Evolutionary conservation across 2,797 vertebrate genomes (phyloP).

Genomic region (Anomalospiza imberbis): DNA sequence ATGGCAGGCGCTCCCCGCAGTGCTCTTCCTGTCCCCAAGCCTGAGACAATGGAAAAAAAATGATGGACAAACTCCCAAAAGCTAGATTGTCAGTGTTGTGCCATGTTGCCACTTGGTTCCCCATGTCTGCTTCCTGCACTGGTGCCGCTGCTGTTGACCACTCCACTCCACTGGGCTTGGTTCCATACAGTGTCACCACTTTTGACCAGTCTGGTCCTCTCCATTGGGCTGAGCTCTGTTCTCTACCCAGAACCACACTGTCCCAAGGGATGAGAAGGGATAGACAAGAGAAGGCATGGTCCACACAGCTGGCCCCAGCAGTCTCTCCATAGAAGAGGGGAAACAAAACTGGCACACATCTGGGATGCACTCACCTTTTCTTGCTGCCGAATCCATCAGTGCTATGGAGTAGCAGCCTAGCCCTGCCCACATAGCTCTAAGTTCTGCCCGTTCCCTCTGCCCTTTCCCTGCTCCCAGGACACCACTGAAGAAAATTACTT

Average conservation of each 20-base stretch:
- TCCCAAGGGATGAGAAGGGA: not conserved
- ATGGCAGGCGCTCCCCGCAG: fast-evolving
- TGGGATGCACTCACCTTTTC: not conserved
- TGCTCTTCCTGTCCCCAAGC: not conserved
- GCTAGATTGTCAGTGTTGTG: not conserved
- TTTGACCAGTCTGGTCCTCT: not conserved
- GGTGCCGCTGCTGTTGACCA: fast-evolving
- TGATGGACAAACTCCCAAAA: not conserved
- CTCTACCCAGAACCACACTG: not conserved
- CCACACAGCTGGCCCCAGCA: fast-evolving
- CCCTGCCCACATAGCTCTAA: not conserved
- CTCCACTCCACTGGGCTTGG: not conserved
- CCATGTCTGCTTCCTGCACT: not conserved
- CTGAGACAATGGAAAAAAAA: not conserved
- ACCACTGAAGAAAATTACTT: not conserved
- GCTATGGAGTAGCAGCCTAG: not conserved
- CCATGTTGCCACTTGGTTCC: not conserved
- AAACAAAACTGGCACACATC: not conserved
- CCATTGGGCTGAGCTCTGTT: not conserved
- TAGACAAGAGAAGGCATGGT: not conserved
- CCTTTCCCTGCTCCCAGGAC: not conserved
- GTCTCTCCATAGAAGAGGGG: not conserved
- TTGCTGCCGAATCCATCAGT: fast-evolving
- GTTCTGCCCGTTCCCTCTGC: not conserved
- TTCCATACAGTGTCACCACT: fast-evolving